Evolutionary conservation across 2,888 invertebrate species (phyloP).

Genomic region (Heterodera filipjevi): DNA sequence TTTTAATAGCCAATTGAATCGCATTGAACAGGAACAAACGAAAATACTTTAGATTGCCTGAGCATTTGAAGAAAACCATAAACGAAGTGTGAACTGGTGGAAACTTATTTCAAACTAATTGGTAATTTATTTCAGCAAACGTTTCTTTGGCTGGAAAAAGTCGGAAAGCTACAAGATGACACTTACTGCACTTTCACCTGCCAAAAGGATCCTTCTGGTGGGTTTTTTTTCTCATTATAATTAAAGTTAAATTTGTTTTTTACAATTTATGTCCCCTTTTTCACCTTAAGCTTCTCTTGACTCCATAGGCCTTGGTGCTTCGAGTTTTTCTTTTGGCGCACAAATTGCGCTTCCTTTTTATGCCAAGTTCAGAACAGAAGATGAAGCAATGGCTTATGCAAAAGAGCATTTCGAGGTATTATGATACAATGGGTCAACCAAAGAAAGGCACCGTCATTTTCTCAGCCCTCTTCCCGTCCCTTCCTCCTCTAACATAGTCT

Average conservation of each 20-base stretch:
- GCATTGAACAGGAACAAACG: background rate
- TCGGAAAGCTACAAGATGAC: constrained; percentile 1
- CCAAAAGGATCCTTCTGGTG: background rate
- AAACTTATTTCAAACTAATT: background rate
- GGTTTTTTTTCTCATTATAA: too few species aligned
- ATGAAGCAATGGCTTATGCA: constrained; percentile 53
- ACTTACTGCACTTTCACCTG: constrained; percentile 14
- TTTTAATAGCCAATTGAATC: background rate
- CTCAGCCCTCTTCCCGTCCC: too few species aligned
- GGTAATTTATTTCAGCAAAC: constrained; percentile 6
- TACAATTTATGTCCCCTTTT: background rate
- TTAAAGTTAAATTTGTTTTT: too few species aligned
- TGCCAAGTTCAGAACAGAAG: constrained; percentile 44
- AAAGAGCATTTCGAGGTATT: constrained; percentile 37
- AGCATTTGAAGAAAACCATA: constrained; percentile 34
- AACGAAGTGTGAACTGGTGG: constrained; percentile 29
- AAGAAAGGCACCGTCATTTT: too few species aligned
- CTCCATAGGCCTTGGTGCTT: constrained; percentile 51
- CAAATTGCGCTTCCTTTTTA: constrained; percentile 55
- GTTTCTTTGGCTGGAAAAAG: constrained; percentile 20
- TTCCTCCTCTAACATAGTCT: too few species aligned
- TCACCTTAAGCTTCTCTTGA: constrained; percentile 43
- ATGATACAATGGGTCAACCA: background rate
- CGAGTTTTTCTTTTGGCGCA: constrained; percentile 55
- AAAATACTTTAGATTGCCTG: constrained; percentile 27